Base-by-base conservation (phyloP, 2,797 vertebrate species). In the Micromesistius poutassou region DNA sequence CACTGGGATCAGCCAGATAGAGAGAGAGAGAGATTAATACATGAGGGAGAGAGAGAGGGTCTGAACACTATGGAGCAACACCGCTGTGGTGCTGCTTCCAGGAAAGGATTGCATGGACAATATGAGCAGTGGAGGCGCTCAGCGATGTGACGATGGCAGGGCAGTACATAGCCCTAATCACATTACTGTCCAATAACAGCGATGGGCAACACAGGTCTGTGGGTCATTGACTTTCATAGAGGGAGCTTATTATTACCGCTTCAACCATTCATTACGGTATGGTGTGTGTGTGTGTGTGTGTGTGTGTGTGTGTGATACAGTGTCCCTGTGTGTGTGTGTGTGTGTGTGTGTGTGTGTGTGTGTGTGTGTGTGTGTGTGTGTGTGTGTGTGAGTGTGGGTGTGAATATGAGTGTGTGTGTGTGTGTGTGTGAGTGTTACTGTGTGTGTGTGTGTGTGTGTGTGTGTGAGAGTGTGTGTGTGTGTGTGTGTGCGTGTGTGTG, bases 81-180 rank as follows among this genome's bases (percentile, higher is more conserved):
- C 0, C 9, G 36, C 36, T 38, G 36, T 38, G 7, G 35, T 36
- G 35, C 35, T 36, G 6, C 7, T 38, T 38, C 36, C 36, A 10
- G 36, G 36, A 38, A 38, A 7, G 36, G 8, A 38, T 30, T 28
- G 28, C 28, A 13, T 6, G 16, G 31, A 31, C 14, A 30, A 30
- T 8, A 30, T 13, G 28, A 73, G 55, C 42, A 38, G 36, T 38
- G 36, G 77, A 36, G 73, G 73, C 78, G 30, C 38, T 68, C 30
- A 30, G 30, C 31, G 70, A 19, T 73, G 36, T 28, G 35, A 4
- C 28, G 14, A 33, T 40, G 30, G 46, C n/a, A 28, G n/a, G 79
- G 74, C 80, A 78, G 42, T 77, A 76, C 55, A 85, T 76, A 79
- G 75, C 78, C 78, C 81, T 81, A 79, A 89, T 86, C 76, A 78